Base-by-base conservation (phyloP, 2,113 vertebrate species). In the Oreochromis aureus region DNA sequence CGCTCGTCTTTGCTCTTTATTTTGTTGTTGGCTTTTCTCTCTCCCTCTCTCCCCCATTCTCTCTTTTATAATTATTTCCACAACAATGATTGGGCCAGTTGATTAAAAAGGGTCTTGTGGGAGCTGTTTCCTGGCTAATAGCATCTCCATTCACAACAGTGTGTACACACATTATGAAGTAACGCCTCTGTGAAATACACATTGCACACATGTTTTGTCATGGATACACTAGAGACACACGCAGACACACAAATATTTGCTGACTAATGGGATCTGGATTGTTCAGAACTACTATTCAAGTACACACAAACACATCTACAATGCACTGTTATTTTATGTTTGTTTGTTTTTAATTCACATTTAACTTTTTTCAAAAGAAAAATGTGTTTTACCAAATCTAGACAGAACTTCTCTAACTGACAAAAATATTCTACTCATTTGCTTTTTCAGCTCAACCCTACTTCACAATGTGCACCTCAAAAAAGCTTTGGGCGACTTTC, bases 71-170 rank as follows among this genome's bases (percentile, higher is more conserved):
- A 93, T 93, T 92, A 95, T 93, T 93, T 93, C 90, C 91, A 89
- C 90, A 92, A 93, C 93, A 93, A 90, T 91, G 89, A 95, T 95
- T 87, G 84, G 89, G 80, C 87, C 79, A 85, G 90, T 93, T 94
- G 94, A 95, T 94, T 94, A 94, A 94, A 94, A 95, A 90, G 11
- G 80, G 91, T 91, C 91, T 90, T 82, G 53, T 86, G 94, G 93
- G 94, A 95, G 91, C 91, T 61, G 88, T 93, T 93, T 91, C 66
- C 82, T 79, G 80, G 87, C 89, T 95, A 94, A 94, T 90, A 79
- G 89, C 89, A 27, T 91, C 86, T 92, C 86, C 56, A 54, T 89
- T 55, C 87, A 85, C 71, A 82, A 82, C 89, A 82, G 19, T 56
- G 82, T 66, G 80, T 53, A 1, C 85, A 84, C 61, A 61, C 61